Conservation (phyloP, 2,888 invertebrate species). For the Scelioninae gen. 1 region DNA sequence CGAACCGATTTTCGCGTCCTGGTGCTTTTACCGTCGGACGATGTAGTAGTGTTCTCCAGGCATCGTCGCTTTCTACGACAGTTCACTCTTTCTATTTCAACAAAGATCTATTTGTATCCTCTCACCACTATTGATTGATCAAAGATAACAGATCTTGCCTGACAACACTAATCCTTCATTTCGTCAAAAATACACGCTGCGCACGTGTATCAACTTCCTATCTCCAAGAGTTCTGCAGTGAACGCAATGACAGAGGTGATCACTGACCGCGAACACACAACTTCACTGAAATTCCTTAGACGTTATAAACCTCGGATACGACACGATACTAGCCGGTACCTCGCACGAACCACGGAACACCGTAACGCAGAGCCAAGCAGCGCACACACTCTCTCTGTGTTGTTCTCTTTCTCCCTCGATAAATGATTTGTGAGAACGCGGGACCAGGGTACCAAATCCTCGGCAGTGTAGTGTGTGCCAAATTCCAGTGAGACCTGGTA, state of each 20-base stretch:
- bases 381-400: conserved; percentile 33
- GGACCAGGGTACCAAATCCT: conserved; percentile 6
- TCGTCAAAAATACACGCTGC: conserved; percentile 3
- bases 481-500: conserved; percentile 6
- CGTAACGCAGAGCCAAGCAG: conserved; percentile 65
- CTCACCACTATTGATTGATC: not conserved
- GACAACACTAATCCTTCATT: conserved; percentile 8
- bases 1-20: conserved; percentile 20
- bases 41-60: conserved; percentile 10
- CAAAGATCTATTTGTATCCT: not conserved
- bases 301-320: conserved; percentile 55
- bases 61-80: conserved; percentile 5
- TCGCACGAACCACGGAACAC: conserved; percentile 68
- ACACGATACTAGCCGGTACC: conserved; percentile 68
- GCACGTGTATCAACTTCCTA: no score
- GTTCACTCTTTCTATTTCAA: not conserved
- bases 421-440: conserved; percentile 21
- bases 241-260: not conserved
- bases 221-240: no score
- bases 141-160: not conserved
- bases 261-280: conserved; percentile 6
- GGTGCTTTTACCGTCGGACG: conserved; percentile 30
- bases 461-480: conserved; percentile 21
- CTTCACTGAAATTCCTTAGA: conserved; percentile 42
- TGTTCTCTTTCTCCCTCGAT: conserved; percentile 44